Conservation (phyloP, 2,113 vertebrate genomes). For the Puma concolor region DNA sequence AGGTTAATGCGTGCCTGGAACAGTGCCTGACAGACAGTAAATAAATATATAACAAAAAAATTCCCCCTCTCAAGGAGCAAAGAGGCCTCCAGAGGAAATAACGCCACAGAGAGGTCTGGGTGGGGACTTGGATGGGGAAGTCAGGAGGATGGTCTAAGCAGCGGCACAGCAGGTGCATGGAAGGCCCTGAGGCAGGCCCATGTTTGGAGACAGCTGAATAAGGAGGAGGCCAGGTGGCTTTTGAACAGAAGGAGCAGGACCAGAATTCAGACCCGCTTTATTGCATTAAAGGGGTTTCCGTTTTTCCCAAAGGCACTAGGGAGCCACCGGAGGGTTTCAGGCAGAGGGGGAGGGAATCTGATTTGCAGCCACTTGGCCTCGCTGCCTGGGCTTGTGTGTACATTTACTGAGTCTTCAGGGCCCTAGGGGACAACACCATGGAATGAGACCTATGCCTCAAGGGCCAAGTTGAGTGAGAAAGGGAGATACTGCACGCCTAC, state of each 20-base stretch:
- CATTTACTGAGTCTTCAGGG: not conserved
- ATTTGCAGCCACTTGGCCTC: too few relatives aligned
- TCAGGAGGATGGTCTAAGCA: not conserved
- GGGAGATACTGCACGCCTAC: too few relatives aligned
- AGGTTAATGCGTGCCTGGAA: fast-evolving
- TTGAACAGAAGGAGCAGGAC: not conserved
- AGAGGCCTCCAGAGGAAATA: not conserved
- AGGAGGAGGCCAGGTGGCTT: not conserved
- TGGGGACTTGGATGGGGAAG: not conserved
- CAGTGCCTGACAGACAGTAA: not conserved
- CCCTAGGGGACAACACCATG: too few relatives aligned
- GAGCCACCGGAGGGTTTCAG: not conserved
- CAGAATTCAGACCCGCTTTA: fast-evolving
- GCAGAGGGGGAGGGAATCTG: not conserved
- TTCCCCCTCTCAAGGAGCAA: not conserved
- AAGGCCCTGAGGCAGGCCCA: not conserved
- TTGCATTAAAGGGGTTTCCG: not conserved
- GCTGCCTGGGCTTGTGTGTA: too few relatives aligned
- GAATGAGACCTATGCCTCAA: too few relatives aligned
- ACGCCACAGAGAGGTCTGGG: not conserved
- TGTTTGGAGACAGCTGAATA: not conserved
- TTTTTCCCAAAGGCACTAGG: not conserved
- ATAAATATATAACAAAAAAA: not conserved
- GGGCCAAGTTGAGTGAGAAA: not conserved
- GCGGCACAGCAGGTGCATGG: not conserved